Evolutionary conservation across 2,797 vertebrate genomes (phyloP), one percentile per base, ranked within the genome.

Genomic region (Pangasius krempfi): DNA sequence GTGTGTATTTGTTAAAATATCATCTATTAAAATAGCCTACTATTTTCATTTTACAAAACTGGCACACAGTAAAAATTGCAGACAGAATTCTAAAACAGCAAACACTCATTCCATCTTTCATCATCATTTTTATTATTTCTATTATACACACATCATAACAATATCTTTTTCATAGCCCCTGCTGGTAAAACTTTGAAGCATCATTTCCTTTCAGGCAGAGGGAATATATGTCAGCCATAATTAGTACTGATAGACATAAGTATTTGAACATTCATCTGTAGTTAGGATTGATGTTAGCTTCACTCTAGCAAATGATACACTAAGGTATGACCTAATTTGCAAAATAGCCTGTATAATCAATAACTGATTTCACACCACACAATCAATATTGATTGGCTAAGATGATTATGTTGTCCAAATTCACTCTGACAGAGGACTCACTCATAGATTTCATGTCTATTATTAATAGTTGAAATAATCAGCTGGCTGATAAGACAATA

Each of bases 151-250:
- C 47, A 68, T 86, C 88, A 90, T 73, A 83, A 83, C 66, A 88
- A 83, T 88, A 62, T 68, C 27, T 5, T 58, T 88, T 72, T 70
- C 88, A 90, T 70, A 85, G 83, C 20, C 37, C 87, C 62, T 33
- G 22, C 68, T 89, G 89, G 92, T 86, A 91, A 93, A 92, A 88
- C 88, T 88, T 84, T 89, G 44, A 37, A 91, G 92, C 84, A 90
- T 89, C 90, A 66, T 86, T 92, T 94, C 50, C 82, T 89, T 92
- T 92, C 78, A 89, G 81, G 91, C 91, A 86, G 68, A 33, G 33
- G 33, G 91, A 92, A 94, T 92, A 56, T 87, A 92, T 91, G 89
- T 91, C 89, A 85, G 91, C 89, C 91, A 82, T 93, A 93, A 95
- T 92, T 91, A 92, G 91, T 87, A 92, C 76, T 89, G 60, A 88